Evolutionary conservation across 2,797 vertebrate species (phyloP), one percentile per base, ranked within the genome.

Genomic region (Pangasius macronema): DNA sequence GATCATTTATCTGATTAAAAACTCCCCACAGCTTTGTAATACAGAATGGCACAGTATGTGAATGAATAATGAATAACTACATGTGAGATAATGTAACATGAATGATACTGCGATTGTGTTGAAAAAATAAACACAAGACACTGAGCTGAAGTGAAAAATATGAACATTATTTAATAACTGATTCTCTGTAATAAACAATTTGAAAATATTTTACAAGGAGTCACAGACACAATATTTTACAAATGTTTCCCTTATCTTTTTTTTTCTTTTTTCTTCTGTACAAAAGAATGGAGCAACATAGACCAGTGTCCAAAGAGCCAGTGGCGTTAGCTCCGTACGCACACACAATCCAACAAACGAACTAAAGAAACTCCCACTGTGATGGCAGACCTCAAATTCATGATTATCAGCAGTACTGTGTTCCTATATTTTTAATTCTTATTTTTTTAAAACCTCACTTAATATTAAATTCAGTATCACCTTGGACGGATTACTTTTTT

Each of bases 191-290:
- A 99, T 99, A 99, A 99, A 99, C 97, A 96, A 99, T 99, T 99
- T 98, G 98, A 99, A 99, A 99, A 99, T 99, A 99, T 99, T 98
- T 99, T 99, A 99, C 98, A 99, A 99, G 98, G 97, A 99, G 97
- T 99, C 98, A 99, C 98, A 97, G 98, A 95, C 98, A 99, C 97
- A 87, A 96, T 99, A 98, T 98, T 97, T 98, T 99, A 99, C 98
- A 99, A 99, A 99, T 96, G 95, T 97, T 97, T 82, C 96, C 95
- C 95, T 95, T 95, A 95, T 96, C 97, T 94, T 94, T 94, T 94
- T 95, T 95, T 93, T 89, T n/a, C n/a, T 93, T 95, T 95, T 95
- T 96, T 97, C 94, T 94, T 95, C 96, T 98, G 96, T 98, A 98
- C 97, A 99, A 98, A 97, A 98, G 94, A 97, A 96, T 95, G 96